Base-by-base conservation (phyloP, 2,888 invertebrate genomes). In the Petrolisthes cinctipes region DNA sequence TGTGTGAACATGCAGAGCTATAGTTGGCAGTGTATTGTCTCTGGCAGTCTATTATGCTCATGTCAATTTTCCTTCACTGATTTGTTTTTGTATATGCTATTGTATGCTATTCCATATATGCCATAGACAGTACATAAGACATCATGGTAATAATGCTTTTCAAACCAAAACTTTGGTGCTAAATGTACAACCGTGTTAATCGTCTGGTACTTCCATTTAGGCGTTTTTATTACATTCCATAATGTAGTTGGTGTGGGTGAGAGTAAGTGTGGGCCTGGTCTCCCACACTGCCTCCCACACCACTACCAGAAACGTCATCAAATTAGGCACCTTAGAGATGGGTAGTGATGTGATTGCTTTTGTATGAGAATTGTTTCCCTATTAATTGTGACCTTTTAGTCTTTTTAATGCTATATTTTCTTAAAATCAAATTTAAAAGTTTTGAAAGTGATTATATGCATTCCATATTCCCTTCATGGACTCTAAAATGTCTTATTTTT, bases 91-190 rank as follows among this genome's bases (percentile, higher is more conserved):
- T 88, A 88, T 88, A 80, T 84, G 84, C 87, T 84, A 82, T 84
- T 88, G 82, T 88, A 88, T 88, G 83, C 87, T 83, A 81, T 83
- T 83, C 80, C 54, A 82, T 82, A 88, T 84, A 88, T 84, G 87
- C 87, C 87, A 88, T 83, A 88, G 87, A 88, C 87, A 88, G 83
- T 88, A 88, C 87, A 88, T 88, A 81, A 83, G 87, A 88, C 87
- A 84, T 84, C 86, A 84, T 88, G 87, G 87, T 88, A 88, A 88
- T 88, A 88, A 88, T 85, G 88, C 88, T 88, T 88, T 88, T 88
- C 88, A 88, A 88, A 85, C 88, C 88, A 85, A 85, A 88, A 88
- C 88, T 85, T 88, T 88, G 88, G 88, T 88, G 88, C 88, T 88
- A 88, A 88, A 88, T 88, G 88, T 88, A 88, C 88, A 88, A 88